A percentile compares a stretch with the other conserved stretches of the same genome.
Conservation (phyloP, 2,888 invertebrate species). For the Alviniconcha strummeri region DNA sequence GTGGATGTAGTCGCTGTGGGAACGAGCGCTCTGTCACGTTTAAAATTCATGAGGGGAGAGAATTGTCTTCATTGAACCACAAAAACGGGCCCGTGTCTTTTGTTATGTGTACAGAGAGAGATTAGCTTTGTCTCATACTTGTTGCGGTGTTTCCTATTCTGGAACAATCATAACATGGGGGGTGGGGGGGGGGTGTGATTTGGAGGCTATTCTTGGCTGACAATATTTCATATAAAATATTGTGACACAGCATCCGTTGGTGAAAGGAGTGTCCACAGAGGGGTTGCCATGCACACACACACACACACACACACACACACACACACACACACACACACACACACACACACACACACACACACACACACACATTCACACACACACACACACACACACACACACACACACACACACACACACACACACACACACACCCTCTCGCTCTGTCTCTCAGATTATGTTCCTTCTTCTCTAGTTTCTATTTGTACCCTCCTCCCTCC, state of each 20-base stretch:
- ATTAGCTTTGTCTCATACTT: background rate
- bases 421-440: background rate
- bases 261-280: background rate
- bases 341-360: background rate
- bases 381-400: no score
- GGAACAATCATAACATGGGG: background rate
- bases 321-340: background rate
- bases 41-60: no score
- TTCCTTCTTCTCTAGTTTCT: background rate
- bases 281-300: background rate
- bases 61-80: no score
- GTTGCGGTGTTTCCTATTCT: background rate
- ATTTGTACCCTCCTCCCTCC: background rate
- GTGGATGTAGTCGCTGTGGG: no score
- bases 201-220: no score
- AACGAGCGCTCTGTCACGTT: no score
- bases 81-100: no score
- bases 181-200: background rate
- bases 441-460: no score
- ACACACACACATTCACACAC: no score
- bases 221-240: no score
- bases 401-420: slow-evolving; percentile 11
- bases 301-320: background rate
- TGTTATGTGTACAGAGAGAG: no score
- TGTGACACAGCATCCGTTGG: no score